These are phyloP conservation scores for Scolopax rusticola DNA, from an alignment of 2,797 vertebrate genomes.

Conservation along the genomic window DNA sequence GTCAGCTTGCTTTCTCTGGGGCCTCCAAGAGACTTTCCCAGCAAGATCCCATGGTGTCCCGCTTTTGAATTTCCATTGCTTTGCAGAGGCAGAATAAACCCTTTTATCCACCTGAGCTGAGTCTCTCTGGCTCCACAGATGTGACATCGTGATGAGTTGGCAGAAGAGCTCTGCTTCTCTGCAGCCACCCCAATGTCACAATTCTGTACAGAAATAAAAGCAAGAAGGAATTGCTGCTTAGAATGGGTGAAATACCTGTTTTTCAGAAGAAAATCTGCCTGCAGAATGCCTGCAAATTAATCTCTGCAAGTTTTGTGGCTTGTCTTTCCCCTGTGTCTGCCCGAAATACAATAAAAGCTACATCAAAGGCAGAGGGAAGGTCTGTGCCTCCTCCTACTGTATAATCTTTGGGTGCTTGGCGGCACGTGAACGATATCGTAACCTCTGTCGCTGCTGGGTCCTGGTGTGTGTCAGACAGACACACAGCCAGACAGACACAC, in stretches of 20 bases:
- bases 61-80: background rate
- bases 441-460: background rate
- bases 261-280: background rate
- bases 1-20: background rate
- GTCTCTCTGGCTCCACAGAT: background rate
- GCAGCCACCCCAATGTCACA: background rate
- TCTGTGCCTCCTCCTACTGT: background rate
- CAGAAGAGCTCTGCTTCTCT: background rate
- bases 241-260: background rate
- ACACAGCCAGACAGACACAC: background rate
- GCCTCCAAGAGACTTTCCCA: background rate
- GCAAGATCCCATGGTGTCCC: background rate
- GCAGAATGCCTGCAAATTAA: background rate
- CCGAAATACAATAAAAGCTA: background rate
- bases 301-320: background rate
- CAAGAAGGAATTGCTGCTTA: background rate
- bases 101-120: background rate
- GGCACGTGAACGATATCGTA: background rate
- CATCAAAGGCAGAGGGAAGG: background rate
- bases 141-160: background rate
- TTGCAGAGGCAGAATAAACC: background rate
- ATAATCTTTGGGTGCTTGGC: background rate
- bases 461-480: accelerated
- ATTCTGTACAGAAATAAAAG: background rate
- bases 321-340: background rate